Evolutionary conservation across 2,797 vertebrate genomes (phyloP), one percentile per base, ranked within the genome.

Genomic region (Luscinia megarhynchos): DNA sequence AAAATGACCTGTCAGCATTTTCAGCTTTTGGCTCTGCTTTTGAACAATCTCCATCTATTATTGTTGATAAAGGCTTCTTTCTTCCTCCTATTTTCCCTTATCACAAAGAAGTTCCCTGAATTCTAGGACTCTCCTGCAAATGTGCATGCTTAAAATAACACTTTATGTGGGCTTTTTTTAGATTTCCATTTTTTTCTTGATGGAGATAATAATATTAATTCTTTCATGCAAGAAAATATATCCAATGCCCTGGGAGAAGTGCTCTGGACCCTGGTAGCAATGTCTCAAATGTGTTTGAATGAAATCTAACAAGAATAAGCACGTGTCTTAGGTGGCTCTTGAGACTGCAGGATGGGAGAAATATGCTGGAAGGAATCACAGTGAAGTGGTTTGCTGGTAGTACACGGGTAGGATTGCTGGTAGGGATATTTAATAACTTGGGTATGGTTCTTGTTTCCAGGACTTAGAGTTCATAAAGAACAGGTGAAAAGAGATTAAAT

Each of bases 381-480:
- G 34, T 57, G 50, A 79, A 90, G 46, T 79, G 72, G 51, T 83
- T 89, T 8, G 5, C 68, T 16, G 8, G 14, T 64, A 64, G 83
- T 84, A 76, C 53, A 54, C 18, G 30, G 69, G 40, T 18, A 86
- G 79, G 64, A 87, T 80, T 87, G 70, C 86, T 95, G 48, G 67
- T 89, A 63, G 86, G 88, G 88, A 64, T 95, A 69, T 92, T 90
- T 90, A 86, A 85, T 89, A 90, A 83, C 88, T 48, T 32, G 53
- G 67, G 20, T 67, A 94, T 84, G 63, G 67, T 92, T 93, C 81
- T 90, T 90, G 81, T 95, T 95, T 92, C 64, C 22, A 82, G 74
- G 70, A 93, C 69, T 91, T 90, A 22, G 45, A 95, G 79, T 93
- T 96, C 80, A 86, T 96, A 93, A 95, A 91, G 86, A 91, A 85